Percentiles rank a stretch among this genome's conserved stretches.
Evolutionary conservation across 2,113 vertebrate genomes (phyloP).

Genomic region (Myxocyprinus asiaticus): DNA sequence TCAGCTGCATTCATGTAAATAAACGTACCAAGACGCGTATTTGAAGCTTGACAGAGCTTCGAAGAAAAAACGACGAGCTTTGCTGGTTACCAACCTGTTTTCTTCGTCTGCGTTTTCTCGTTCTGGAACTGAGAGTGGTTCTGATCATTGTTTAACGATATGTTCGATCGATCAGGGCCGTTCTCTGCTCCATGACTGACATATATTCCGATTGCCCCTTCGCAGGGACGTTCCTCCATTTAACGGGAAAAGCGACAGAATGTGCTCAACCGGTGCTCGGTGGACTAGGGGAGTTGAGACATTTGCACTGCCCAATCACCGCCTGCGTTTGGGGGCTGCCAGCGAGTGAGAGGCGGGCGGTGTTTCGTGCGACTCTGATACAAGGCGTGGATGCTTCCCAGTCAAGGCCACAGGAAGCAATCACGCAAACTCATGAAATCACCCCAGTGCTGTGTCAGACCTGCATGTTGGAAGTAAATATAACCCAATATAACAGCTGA

Average conservation of each 20-base stretch:
- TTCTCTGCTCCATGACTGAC: conserved; percentile 52
- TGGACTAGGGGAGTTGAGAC: conserved; percentile 43
- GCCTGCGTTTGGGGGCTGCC: conserved; percentile 52
- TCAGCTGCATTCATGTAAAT: neutral
- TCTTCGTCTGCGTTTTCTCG: conserved; percentile 66
- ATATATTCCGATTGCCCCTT: conserved; percentile 48
- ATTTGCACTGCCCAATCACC: conserved; percentile 51
- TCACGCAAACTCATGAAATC: conserved; percentile 1
- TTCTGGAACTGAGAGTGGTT: conserved; percentile 55
- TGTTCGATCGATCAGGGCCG: conserved; percentile 45
- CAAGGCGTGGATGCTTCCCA: conserved; percentile 39
- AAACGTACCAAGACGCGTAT: neutral
- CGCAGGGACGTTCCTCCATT: conserved; percentile 62
- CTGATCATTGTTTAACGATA: conserved; percentile 58
- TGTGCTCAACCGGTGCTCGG: conserved; percentile 47
- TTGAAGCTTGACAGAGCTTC: conserved; percentile 27
- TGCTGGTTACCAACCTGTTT: conserved; percentile 57
- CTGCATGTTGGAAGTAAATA: too few species aligned
- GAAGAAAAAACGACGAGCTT: neutral
- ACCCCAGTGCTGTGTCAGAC: too few species aligned
- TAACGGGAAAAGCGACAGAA: conserved; percentile 49
- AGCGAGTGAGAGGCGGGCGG: conserved; percentile 41
- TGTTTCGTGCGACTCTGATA: conserved; percentile 3
- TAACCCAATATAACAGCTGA: too few species aligned
- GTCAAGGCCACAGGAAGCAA: conserved; percentile 40